A percentile compares a stretch with the other conserved stretches of the same genome.
These are phyloP conservation scores for Leptinotarsa rubiginosa DNA, from an alignment of 2,888 invertebrate species.

Conservation along the genomic window DNA sequence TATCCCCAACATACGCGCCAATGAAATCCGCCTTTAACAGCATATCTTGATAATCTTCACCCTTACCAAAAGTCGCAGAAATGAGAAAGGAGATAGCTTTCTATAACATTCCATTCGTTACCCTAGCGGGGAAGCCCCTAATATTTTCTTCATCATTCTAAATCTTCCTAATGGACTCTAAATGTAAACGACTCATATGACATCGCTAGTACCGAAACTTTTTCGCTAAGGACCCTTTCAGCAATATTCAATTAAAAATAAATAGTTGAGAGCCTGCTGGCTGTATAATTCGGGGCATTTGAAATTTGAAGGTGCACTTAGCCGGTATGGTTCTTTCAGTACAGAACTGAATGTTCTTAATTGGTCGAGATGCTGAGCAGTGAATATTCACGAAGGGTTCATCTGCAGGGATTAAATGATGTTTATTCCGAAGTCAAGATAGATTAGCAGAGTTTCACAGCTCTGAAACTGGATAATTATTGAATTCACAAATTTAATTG, in stretches of 20 bases:
- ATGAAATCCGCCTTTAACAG: constrained; percentile 9
- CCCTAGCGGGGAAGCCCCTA: constrained; percentile 42
- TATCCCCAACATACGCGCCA: constrained; percentile 8
- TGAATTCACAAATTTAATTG: neutral
- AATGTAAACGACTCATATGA: constrained; percentile 63
- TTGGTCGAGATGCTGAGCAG: constrained; percentile 20
- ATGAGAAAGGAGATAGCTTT: neutral
- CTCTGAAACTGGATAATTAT: neutral
- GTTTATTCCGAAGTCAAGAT: neutral
- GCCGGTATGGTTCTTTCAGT: constrained; percentile 28
- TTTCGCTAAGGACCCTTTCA: constrained; percentile 33
- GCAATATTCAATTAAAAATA: constrained; percentile 63
- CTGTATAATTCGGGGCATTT: constrained; percentile 40
- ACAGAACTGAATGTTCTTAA: constrained; percentile 25
- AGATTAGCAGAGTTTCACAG: neutral
- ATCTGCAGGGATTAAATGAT: neutral
- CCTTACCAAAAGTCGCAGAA: constrained; percentile 37
- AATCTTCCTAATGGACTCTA: constrained; percentile 65
- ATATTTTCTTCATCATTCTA: constrained; percentile 58
- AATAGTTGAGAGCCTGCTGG: constrained; percentile 58
- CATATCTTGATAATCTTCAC: constrained; percentile 36
- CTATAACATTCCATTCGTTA: constrained; percentile 41
- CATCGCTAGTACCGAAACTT: constrained; percentile 55
- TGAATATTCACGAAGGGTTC: neutral
- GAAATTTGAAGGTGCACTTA: constrained; percentile 47